Base-by-base conservation (phyloP, 2,888 invertebrate species). In the Eilema griseolum region DNA sequence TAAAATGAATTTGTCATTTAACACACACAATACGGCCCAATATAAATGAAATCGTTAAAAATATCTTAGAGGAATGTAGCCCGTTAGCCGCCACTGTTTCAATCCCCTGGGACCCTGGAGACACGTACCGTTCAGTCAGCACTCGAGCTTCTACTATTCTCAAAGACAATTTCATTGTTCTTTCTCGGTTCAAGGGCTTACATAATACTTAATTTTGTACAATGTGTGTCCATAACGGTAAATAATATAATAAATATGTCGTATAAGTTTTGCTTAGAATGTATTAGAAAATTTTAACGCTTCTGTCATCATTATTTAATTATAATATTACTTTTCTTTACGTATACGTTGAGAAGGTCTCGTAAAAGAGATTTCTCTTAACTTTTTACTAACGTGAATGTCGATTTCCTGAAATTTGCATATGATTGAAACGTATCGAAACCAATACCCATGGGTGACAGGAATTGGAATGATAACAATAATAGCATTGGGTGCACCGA, bases 101-200 rank as follows among this genome's bases (percentile, higher is more conserved):
- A 85, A 86, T 90, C 92, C 90, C 90, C 24, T 10, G 88, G 88
- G 93, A 90, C 87, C 83, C 77, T 71, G 74, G 79, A 84, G 88
- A 90, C 93, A 93, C 92, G 92, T 91, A 89, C 80, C 86, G 89
- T 90, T 89, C 89, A 87, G 87, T 91, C 90, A 91, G 91, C 90
- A 89, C 86, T 88, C 85, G 84, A 88, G 88, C 88, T 86, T 85
- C 86, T 86, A 82, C 88, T 88, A 89, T 88, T 90, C 89, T 89
- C 88, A 88, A 90, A 93, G 91, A 92, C 90, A 90, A 92, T 92
- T 92, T 86, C 84, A 85, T 83, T 89, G 88, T 89, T 89, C 88
- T 88, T 89, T 78, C 74, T 74, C 76, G 83, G 85, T 86, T 89
- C 85, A 86, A 88, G 80, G 86, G 87, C 86, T 88, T 77, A 88